These are phyloP conservation scores for Mustela erminea DNA, from an alignment of 2,797 vertebrate genomes.

Conservation along the genomic window DNA sequence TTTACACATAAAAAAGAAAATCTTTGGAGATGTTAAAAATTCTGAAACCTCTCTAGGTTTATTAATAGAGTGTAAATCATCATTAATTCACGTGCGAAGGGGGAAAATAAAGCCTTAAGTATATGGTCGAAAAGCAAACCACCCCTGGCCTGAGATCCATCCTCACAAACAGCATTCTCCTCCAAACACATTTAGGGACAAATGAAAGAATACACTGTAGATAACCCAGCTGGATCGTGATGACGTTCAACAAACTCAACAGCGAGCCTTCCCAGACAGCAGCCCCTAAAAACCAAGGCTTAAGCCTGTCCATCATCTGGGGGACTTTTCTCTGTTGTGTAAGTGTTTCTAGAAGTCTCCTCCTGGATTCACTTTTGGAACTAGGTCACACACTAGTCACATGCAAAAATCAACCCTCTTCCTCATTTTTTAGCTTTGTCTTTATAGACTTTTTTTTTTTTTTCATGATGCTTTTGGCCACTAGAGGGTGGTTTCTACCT, in stretches of 20 bases:
- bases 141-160: not conserved
- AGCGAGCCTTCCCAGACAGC: not conserved
- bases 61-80: not conserved
- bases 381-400: not conserved
- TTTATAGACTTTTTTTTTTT: not conserved
- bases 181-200: not conserved
- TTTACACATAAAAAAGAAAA: not conserved
- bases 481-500: constrained; percentile 86
- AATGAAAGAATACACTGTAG: not conserved
- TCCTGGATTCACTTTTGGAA: not conserved
- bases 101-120: not conserved
- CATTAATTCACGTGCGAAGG: not conserved
- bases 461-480: constrained; percentile 80
- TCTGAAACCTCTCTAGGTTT: not conserved
- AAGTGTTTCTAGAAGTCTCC: not conserved
- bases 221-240: not conserved
- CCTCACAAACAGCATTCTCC: not conserved
- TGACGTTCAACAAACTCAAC: not conserved
- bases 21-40: not conserved
- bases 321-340: not conserved
- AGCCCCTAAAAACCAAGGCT: not conserved
- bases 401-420: not conserved
- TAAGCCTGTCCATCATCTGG: not conserved
- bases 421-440: not conserved
- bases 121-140: not conserved